A percentile compares a stretch with the other conserved stretches of the same genome.
Evolutionary conservation across 2,797 vertebrate species (phyloP).

Genomic region (Otolemur crassicaudatus): DNA sequence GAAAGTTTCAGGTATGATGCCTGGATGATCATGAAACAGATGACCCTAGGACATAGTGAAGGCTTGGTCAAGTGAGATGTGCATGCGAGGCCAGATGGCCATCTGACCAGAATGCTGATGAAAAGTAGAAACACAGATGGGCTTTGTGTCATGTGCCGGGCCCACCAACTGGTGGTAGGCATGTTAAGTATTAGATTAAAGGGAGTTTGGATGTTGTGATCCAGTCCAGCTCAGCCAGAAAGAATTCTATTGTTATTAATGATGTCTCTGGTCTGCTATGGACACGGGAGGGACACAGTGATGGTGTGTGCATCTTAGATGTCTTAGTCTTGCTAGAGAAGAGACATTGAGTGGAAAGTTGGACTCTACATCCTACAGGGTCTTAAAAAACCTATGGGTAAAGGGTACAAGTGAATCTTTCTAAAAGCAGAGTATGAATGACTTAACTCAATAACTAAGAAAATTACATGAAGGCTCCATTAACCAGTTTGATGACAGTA

Average conservation of each 20-base stretch:
- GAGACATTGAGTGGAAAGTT: background rate
- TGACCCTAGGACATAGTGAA: background rate
- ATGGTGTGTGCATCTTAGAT: accelerated
- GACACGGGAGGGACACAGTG: background rate
- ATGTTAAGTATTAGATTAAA: background rate
- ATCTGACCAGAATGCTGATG: background rate
- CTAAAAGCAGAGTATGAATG: no score
- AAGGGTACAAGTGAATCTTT: no score
- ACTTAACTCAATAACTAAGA: no score
- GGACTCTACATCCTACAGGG: accelerated
- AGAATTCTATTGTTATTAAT: background rate
- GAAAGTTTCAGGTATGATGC: background rate
- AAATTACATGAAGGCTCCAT: no score
- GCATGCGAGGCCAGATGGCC: accelerated
- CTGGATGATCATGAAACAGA: background rate
- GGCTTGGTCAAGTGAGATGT: background rate
- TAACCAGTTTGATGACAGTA: no score
- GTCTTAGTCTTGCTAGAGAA: background rate
- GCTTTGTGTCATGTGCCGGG: background rate
- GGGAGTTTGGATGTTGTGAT: background rate
- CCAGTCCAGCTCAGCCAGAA: background rate
- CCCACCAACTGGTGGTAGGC: accelerated
- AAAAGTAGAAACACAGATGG: background rate
- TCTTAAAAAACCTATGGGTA: background rate
- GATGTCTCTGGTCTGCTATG: background rate